Evolutionary conservation across 2,888 invertebrate species (phyloP).

Genomic region (Carterocephalus palaemon): DNA sequence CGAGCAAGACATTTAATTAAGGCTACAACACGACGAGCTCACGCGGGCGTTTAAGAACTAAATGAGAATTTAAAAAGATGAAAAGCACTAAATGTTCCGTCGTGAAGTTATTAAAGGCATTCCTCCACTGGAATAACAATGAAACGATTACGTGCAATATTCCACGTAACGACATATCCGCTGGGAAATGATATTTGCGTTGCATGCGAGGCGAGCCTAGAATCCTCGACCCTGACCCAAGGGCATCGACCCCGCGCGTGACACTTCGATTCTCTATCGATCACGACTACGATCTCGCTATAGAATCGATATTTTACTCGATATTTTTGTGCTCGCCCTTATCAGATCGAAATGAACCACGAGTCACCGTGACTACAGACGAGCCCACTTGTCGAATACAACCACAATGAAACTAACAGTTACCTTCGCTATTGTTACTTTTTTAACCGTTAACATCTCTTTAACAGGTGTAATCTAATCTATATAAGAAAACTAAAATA

Average conservation of each 20-base stretch:
- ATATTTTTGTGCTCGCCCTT: conserved; percentile 61
- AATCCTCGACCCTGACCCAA: conserved; percentile 71
- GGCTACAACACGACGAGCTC: conserved; percentile 1
- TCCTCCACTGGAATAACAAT: conserved; percentile 61
- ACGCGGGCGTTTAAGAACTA: conserved; percentile 3
- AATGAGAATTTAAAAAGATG: conserved; percentile 17
- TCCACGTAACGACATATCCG: conserved; percentile 69
- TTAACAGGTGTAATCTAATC: conserved; percentile 53
- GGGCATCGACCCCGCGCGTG: conserved; percentile 72
- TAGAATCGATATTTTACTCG: conserved; percentile 57
- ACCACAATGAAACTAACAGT: conserved; percentile 59
- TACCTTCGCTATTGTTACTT: conserved; percentile 58
- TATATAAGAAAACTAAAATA: conserved; percentile 7
- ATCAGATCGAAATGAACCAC: conserved; percentile 56
- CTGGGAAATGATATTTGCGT: conserved; percentile 57
- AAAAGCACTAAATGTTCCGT: conserved; percentile 13
- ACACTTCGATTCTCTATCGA: conserved; percentile 78
- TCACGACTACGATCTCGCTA: conserved; percentile 70
- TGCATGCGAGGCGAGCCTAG: conserved; percentile 60
- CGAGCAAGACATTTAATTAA: conserved; percentile 18
- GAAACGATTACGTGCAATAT: conserved; percentile 63
- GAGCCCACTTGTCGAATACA: conserved; percentile 53
- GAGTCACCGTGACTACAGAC: conserved; percentile 54
- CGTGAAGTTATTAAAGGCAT: conserved; percentile 18
- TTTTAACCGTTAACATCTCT: conserved; percentile 59